Conservation (phyloP, 2,113 vertebrate species). For the Cardinalis cardinalis region DNA sequence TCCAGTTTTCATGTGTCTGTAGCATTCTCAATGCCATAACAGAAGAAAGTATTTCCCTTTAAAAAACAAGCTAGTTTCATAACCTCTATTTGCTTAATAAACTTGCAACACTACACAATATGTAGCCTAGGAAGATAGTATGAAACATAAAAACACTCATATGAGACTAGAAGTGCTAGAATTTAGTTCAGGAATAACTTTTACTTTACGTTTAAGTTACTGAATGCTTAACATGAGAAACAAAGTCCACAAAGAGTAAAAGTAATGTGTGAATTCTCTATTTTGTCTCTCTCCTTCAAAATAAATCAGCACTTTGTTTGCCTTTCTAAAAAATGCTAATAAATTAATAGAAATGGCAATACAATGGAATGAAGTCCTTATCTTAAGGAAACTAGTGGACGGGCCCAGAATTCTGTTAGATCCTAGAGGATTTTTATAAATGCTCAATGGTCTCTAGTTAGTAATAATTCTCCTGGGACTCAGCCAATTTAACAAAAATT, state of each 20-base stretch:
- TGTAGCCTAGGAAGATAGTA: background rate
- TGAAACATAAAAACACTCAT: background rate
- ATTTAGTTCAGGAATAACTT: background rate
- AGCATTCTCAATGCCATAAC: background rate
- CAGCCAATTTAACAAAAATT: constrained; percentile 26
- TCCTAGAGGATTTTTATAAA: background rate
- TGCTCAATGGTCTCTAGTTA: constrained; percentile 17
- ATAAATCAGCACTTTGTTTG: background rate
- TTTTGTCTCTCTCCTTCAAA: background rate
- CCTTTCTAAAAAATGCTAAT: background rate
- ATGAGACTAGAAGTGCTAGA: background rate
- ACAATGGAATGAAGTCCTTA: background rate
- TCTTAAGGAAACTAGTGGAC: background rate
- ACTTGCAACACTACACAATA: background rate
- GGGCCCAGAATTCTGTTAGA: background rate
- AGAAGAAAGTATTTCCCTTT: background rate
- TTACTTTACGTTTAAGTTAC: background rate
- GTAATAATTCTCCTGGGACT: constrained; percentile 1
- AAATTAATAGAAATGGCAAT: background rate
- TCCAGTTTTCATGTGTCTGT: background rate
- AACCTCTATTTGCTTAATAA: background rate
- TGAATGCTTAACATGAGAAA: background rate
- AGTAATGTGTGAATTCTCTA: background rate
- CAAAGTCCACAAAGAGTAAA: background rate
- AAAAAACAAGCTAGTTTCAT: background rate